These are phyloP conservation scores for zebrafish (Danio rerio) DNA, from an alignment of 2,113 vertebrate genomes.

Conservation along the genomic window DNA sequence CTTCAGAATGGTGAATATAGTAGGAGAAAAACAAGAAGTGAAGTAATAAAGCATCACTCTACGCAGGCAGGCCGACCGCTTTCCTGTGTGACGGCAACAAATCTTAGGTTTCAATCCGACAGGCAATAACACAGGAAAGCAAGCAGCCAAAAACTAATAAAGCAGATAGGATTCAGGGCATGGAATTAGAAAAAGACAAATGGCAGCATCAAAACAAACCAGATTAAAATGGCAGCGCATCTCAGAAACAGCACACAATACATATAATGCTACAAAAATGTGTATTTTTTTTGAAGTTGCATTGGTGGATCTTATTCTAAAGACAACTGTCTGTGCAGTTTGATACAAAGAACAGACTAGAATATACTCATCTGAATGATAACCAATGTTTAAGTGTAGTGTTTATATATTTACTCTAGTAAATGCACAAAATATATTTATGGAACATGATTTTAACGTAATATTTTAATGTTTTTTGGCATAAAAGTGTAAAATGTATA, in stretches of 20 bases:
- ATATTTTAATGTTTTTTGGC: too few species aligned
- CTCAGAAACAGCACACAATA: neutral
- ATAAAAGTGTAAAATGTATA: too few species aligned
- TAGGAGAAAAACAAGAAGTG: neutral
- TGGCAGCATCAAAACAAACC: neutral
- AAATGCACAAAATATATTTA: too few species aligned
- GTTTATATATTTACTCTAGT: too few species aligned
- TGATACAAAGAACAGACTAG: neutral
- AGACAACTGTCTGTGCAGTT: neutral
- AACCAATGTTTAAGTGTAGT: too few species aligned
- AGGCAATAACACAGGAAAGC: conserved; percentile 9
- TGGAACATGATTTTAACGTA: too few species aligned
- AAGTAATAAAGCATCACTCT: conserved; percentile 7
- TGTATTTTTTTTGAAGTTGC: neutral
- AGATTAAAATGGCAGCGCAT: neutral
- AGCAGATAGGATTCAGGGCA: neutral
- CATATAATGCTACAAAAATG: neutral
- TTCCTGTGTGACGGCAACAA: neutral
- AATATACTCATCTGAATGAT: neutral
- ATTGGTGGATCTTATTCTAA: neutral
- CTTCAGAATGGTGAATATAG: neutral
- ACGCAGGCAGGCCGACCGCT: neutral
- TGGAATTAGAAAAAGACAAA: conserved; percentile 9
- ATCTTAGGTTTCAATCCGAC: neutral
- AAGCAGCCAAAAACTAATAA: conserved; percentile 2